Percentiles rank a stretch among this genome's conserved stretches.
Conservation (phyloP, 2,888 invertebrate genomes). For the Deilephila porcellus region DNA sequence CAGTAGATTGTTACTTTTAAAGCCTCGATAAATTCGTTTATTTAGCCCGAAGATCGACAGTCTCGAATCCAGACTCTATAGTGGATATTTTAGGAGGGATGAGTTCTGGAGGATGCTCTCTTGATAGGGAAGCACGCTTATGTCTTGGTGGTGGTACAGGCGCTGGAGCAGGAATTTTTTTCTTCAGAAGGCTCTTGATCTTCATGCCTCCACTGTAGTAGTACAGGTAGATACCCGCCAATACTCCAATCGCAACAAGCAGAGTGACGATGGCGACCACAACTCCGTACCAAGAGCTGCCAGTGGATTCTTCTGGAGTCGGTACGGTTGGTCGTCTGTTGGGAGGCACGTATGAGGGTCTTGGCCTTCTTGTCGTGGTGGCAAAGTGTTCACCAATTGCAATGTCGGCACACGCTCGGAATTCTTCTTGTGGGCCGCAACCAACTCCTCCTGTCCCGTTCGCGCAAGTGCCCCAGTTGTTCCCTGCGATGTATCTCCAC, state of each 20-base stretch:
- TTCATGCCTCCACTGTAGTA: conserved; percentile 90
- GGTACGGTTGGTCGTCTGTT: conserved; percentile 73
- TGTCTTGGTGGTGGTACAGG: conserved; percentile 79
- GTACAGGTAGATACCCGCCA: conserved; percentile 89
- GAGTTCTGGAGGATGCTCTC: conserved; percentile 71
- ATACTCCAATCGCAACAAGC: conserved; percentile 86
- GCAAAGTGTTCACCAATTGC: conserved; percentile 86
- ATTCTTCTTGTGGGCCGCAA: conserved; percentile 95
- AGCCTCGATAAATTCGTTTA: conserved; percentile 46
- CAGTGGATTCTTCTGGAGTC: conserved; percentile 73
- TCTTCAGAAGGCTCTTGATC: conserved; percentile 86
- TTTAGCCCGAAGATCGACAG: conserved; percentile 74
- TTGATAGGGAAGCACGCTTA: conserved; percentile 70
- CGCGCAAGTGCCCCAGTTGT: conserved; percentile 92
- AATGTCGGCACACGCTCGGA: conserved; percentile 93
- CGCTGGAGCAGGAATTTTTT: conserved; percentile 65
- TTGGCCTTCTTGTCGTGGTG: conserved; percentile 74
- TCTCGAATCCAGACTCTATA: conserved; percentile 79
- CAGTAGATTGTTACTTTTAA: conserved; percentile 38
- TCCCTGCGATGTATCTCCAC: conserved; percentile 95
- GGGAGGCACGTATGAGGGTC: conserved; percentile 76
- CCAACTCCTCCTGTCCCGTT: conserved; percentile 92
- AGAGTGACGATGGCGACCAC: conserved; percentile 87
- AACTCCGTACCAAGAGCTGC: conserved; percentile 82
- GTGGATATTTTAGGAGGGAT: conserved; percentile 65